Percentiles rank a stretch among this genome's conserved stretches.
These are phyloP conservation scores for Drosophila ficusphila DNA, from an alignment of 1,140 invertebrate genomes.

Conservation along the genomic window DNA sequence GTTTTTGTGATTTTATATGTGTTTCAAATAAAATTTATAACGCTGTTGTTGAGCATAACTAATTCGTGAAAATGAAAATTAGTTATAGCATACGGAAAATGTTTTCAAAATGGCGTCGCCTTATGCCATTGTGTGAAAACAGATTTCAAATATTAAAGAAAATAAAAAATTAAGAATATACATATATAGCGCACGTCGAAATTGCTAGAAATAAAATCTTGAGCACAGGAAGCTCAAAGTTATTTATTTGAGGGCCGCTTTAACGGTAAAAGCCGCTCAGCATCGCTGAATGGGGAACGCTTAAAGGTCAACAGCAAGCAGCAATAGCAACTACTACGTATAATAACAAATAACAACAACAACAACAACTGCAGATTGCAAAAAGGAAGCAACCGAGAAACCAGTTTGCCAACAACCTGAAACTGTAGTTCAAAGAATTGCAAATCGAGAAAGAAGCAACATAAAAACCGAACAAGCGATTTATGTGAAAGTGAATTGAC, in stretches of 20 bases:
- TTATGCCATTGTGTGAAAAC: conserved; percentile 35
- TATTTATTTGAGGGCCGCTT: conserved; percentile 33
- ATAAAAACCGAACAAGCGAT: conserved; percentile 53
- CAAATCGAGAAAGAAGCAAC: conserved; percentile 43
- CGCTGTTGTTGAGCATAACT: too few species aligned
- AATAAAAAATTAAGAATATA: conserved; percentile 1
- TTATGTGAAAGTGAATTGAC: conserved; percentile 80
- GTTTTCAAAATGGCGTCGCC: conserved; percentile 50
- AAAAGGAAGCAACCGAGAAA: conserved; percentile 79
- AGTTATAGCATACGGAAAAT: conserved; percentile 15
- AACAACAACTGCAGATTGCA: conserved; percentile 69
- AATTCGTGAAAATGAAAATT: conserved; percentile 2
- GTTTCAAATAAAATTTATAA: background rate
- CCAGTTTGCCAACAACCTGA: conserved; percentile 70
- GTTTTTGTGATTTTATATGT: conserved; percentile 20
- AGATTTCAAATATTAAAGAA: conserved; percentile 16
- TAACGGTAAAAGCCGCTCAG: conserved; percentile 75
- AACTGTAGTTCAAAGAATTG: conserved; percentile 67
- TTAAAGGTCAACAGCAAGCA: conserved; percentile 74
- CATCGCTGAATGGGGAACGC: conserved; percentile 57
- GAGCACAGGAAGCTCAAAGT: conserved; percentile 57
- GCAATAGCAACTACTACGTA: conserved; percentile 38
- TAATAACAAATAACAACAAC: conserved; percentile 45
- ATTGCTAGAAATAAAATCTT: conserved; percentile 20
- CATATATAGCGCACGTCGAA: background rate